Conservation (phyloP, 2,113 vertebrate species). For the Sialia sialis region DNA sequence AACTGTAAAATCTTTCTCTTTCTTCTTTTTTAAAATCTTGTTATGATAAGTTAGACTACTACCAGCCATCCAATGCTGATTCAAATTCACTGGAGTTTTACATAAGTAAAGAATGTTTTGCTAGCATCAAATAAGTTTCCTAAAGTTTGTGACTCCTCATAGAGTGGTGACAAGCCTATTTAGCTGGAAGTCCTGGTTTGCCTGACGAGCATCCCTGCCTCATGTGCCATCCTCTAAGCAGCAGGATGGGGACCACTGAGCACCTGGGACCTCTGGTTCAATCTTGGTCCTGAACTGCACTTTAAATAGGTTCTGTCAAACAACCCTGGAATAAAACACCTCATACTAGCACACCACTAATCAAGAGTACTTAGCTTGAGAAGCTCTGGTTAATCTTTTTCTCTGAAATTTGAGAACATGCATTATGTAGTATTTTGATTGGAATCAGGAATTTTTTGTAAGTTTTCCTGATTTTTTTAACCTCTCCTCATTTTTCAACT, state of each 20-base stretch:
- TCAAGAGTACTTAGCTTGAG: background rate
- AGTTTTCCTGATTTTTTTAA: background rate
- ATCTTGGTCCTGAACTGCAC: background rate
- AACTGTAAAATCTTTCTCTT: background rate
- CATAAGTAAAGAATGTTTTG: background rate
- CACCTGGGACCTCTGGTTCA: background rate
- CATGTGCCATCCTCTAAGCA: accelerated
- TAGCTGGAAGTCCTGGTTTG: background rate
- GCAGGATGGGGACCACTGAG: too few relatives aligned
- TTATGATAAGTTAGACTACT: background rate
- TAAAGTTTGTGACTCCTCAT: background rate
- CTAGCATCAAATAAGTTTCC: background rate
- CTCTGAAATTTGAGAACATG: background rate
- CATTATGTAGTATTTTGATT: background rate
- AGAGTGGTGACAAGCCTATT: background rate
- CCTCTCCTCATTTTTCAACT: background rate
- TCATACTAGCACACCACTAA: background rate
- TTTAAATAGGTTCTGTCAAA: background rate
- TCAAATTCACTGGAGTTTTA: background rate
- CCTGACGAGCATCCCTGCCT: background rate
- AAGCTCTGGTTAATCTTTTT: background rate
- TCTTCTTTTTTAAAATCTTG: background rate
- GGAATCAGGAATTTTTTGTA: background rate
- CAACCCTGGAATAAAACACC: background rate
- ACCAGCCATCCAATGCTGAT: background rate